Evolutionary conservation across 2,113 vertebrate genomes (phyloP), one percentile per base, ranked within the genome.

Genomic region (Syngnathus floridae): DNA sequence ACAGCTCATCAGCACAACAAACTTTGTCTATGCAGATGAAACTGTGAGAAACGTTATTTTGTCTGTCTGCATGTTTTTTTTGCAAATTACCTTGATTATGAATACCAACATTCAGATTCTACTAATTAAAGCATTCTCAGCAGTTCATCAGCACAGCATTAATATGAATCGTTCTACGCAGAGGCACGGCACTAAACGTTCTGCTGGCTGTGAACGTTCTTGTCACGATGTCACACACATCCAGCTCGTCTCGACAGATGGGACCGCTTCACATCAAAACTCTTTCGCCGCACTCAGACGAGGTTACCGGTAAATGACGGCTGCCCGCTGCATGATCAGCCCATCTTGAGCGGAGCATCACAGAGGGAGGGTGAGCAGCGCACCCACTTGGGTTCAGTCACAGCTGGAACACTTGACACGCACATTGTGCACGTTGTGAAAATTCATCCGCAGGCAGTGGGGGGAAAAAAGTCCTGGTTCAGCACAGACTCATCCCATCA

Each of bases 261-360:
- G 66, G 72, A 74, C 65, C 58, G 74, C 69, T 67, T 62, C 22
- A 19, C 26, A 65, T 5, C 16, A 17, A 67, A 77, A 65, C 62
- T 79, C 68, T 9, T 17, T 36, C 48, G 55, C 70, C 35, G 65
- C 40, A 46, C 36, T 69, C 43, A 64, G 76, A 80, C 71, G 36
- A 66, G 78, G 69, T 84, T 76, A 76, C 66, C 41, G 8, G 38
- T 68, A 74, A 75, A 31, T 69, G 84, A 81, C 76, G 65, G 82
- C 82, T 81, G 60, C 73, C 72, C 72, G 56, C 78, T 78, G 78
- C 56, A 67, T 74, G 78, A 79, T 61, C 76, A 80, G 81, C 48
- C 17, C 63, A 78, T 73, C 66, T 71, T 55, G 5, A 65, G 69
- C 77, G 51, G 76, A 64, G 63, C 61, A 58, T 67, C 71, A 21